These are phyloP conservation scores for Psittacara wagleri DNA, from an alignment of 2,113 vertebrate genomes.

Conservation along the genomic window DNA sequence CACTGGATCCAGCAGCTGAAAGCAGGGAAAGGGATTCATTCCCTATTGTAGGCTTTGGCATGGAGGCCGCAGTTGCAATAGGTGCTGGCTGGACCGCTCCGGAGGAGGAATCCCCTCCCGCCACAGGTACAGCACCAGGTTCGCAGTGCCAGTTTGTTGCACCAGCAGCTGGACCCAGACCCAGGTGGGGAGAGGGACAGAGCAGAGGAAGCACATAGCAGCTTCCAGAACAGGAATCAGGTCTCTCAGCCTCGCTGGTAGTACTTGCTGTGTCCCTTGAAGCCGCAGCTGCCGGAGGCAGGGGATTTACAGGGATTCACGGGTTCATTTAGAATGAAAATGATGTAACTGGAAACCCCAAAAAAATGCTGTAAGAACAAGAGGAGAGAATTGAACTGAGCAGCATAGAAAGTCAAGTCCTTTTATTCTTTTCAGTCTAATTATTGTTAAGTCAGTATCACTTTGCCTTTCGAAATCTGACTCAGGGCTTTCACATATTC, in stretches of 20 bases:
- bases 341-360: not conserved
- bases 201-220: not conserved
- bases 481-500: slow-evolving; percentile 29
- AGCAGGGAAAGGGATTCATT: slow-evolving; percentile 7
- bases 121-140: not conserved
- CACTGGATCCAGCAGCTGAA: not conserved
- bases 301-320: rapidly evolving
- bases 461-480: not conserved
- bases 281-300: not conserved
- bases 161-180: rapidly evolving
- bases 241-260: too few relatives aligned
- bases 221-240: not conserved
- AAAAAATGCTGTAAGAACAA: not conserved
- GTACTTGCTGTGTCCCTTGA: not conserved
- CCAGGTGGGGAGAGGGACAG: not conserved
- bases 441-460: not conserved
- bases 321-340: not conserved
- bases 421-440: not conserved
- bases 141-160: rapidly evolving
- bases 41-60: not conserved
- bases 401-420: not conserved
- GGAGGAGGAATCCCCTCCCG: not conserved
- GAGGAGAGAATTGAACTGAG: not conserved
- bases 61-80: rapidly evolving
- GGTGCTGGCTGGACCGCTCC: not conserved